These are phyloP conservation scores for Trachymyrmex septentrionalis DNA, from an alignment of 1,140 invertebrate species.

Conservation along the genomic window DNA sequence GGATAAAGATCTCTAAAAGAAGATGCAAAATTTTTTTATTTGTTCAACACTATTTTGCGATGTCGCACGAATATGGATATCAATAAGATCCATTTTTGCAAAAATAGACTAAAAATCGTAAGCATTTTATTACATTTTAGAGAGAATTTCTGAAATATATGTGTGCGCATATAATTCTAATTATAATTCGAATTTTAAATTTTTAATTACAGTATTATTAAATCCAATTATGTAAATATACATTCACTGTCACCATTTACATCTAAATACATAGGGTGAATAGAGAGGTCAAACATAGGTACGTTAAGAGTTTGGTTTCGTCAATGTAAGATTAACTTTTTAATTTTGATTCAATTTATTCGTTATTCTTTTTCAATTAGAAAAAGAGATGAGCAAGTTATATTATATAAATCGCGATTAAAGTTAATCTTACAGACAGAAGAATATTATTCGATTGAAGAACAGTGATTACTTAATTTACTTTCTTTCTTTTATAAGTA, in stretches of 20 bases:
- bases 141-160: background rate
- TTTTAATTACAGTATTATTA: background rate
- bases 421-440: no score
- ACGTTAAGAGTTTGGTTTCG: no score
- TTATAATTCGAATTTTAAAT: background rate
- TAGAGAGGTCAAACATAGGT: background rate
- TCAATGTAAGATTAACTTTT: no score
- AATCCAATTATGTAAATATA: background rate
- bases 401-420: no score
- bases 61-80: background rate
- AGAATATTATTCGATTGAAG: no score
- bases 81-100: background rate
- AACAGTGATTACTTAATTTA: no score
- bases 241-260: slow-evolving; percentile 2
- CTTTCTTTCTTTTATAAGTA: no score
- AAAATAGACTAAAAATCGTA: background rate
- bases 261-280: background rate
- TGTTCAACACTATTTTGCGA: background rate
- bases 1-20: background rate
- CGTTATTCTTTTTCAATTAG: no score
- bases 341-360: no score
- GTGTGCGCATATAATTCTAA: background rate
- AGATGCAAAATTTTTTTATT: background rate
- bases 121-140: background rate
- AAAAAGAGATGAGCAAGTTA: no score